These are phyloP conservation scores for Crematogaster levior DNA, from an alignment of 2,888 invertebrate species.

Conservation along the genomic window DNA sequence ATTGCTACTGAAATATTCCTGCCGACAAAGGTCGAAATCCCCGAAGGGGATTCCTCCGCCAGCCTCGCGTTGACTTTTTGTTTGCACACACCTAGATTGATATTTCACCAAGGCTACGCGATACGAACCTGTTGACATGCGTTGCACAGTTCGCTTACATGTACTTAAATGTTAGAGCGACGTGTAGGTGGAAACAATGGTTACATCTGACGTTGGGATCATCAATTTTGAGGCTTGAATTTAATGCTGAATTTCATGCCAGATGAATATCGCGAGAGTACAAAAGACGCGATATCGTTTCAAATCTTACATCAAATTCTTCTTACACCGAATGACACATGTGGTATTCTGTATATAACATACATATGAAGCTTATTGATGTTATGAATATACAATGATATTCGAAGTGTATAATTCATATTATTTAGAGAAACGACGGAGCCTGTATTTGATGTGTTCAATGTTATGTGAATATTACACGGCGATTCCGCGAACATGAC, in stretches of 20 bases:
- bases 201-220: not conserved
- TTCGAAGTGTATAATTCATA: not conserved
- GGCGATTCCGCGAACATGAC: slow-evolving; percentile 62
- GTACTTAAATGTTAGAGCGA: not conserved
- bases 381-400: no score
- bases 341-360: not conserved
- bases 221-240: not conserved
- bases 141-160: not conserved
- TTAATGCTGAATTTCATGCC: no score
- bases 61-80: slow-evolving; percentile 47
- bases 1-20: slow-evolving; percentile 85
- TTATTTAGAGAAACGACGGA: not conserved
- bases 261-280: not conserved
- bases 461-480: slow-evolving; percentile 21
- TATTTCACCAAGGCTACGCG: not conserved
- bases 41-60: slow-evolving; percentile 40
- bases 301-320: no score
- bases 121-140: not conserved
- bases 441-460: not conserved
- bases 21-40: slow-evolving; percentile 82
- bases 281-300: no score
- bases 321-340: not conserved
- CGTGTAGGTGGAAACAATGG: not conserved
- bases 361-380: not conserved
- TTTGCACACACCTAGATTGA: slow-evolving; percentile 55